Percentiles rank a stretch among this genome's conserved stretches.
Evolutionary conservation across 2,113 vertebrate genomes (phyloP).

Genomic region (Phrynosoma platyrhinos): DNA sequence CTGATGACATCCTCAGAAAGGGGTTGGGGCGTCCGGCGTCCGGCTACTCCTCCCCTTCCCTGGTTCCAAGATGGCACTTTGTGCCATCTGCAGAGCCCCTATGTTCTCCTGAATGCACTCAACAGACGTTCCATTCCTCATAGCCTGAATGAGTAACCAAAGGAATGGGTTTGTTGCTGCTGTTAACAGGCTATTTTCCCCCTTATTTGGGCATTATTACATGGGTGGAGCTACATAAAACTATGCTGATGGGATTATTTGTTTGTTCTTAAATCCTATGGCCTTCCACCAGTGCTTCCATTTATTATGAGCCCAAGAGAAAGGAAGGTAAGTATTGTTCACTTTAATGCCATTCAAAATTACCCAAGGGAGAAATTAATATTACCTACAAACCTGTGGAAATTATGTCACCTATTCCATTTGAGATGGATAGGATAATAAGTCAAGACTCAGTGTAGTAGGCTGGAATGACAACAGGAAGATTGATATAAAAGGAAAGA

Average conservation of each 20-base stretch:
- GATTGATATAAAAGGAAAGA: constrained; percentile 34
- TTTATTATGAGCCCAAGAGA: constrained; percentile 51
- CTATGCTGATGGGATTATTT: constrained; percentile 43
- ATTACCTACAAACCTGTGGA: constrained; percentile 52
- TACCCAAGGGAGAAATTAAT: constrained; percentile 54
- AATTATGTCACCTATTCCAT: constrained; percentile 45
- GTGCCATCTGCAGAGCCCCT: no score
- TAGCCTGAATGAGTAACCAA: constrained; percentile 15
- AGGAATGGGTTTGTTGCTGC: constrained; percentile 1
- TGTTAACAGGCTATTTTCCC: not conserved
- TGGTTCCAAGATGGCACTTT: no score
- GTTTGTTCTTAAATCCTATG: constrained; percentile 51
- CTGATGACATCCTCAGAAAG: no score
- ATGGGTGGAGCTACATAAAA: constrained; percentile 39
- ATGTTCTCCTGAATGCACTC: not conserved
- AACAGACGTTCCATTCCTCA: constrained; percentile 9
- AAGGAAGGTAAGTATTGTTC: constrained; percentile 66
- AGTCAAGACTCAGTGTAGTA: constrained; percentile 43
- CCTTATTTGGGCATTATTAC: not conserved
- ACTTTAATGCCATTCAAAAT: constrained; percentile 60
- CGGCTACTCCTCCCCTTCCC: no score
- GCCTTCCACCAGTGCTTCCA: constrained; percentile 19
- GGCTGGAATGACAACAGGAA: constrained; percentile 17
- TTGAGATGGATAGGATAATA: constrained; percentile 36
- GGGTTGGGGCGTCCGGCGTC: no score